A percentile compares a stretch with the other conserved stretches of the same genome.
These are phyloP conservation scores for Pipistrellus kuhlii DNA, from an alignment of 2,797 vertebrate genomes.

Conservation along the genomic window DNA sequence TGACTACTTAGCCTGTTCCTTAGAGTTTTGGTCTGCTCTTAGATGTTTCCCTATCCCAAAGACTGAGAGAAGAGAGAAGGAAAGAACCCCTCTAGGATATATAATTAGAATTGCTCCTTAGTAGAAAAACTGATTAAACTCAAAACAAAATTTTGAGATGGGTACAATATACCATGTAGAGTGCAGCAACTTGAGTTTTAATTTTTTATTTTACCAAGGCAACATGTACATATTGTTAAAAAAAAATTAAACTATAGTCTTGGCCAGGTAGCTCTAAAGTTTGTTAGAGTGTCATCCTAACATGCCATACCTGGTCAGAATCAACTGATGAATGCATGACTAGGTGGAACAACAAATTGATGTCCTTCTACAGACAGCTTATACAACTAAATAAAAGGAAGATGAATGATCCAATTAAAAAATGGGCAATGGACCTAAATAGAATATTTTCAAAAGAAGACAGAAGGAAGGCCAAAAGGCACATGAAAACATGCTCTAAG, in stretches of 20 bases:
- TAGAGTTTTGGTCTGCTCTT: not conserved
- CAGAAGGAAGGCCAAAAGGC: no score
- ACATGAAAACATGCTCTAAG: no score
- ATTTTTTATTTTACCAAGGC: constrained; percentile 3
- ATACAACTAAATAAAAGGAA: no score
- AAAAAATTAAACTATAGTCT: not conserved
- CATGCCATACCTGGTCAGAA: not conserved
- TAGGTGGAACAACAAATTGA: not conserved
- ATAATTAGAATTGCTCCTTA: not conserved
- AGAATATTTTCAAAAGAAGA: no score
- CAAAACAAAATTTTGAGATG: not conserved
- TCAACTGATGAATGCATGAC: not conserved
- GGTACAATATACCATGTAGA: not conserved
- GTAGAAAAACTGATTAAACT: not conserved
- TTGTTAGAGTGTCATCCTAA: not conserved
- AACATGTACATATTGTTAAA: not conserved
- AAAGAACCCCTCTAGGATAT: not conserved
- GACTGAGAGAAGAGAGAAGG: constrained; percentile 27
- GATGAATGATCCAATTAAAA: no score
- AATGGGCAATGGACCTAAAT: no score
- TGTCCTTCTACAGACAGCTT: not conserved
- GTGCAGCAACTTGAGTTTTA: not conserved
- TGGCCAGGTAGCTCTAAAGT: not conserved
- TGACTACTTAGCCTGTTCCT: not conserved
- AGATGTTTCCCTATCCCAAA: not conserved